phyloP scores from a whole-genome alignment of 53 echinoderm and acorn worm genomes.

The Paracentrotus lividus region DNA sequence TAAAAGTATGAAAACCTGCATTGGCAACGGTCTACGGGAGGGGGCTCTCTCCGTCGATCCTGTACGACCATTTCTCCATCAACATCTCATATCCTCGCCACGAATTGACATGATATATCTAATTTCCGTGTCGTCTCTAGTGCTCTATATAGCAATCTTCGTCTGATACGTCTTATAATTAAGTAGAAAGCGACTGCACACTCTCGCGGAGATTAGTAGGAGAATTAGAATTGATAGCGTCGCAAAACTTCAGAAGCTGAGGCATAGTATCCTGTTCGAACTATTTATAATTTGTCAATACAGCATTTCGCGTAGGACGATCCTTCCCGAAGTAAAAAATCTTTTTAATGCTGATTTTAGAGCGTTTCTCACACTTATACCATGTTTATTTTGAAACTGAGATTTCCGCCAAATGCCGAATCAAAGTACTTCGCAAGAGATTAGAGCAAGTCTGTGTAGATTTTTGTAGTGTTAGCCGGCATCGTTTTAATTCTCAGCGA shows the following conservation, averaged over 20 bases:
- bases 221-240: not conserved
- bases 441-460: conserved; percentile 42
- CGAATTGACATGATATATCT: conserved; percentile 38
- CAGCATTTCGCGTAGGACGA: not conserved
- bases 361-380: conserved; percentile 9
- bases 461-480: conserved; percentile 16
- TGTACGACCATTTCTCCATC: no score
- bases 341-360: not conserved
- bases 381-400: conserved; percentile 35
- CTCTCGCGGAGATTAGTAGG: not conserved
- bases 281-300: not conserved
- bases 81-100: conserved; percentile 14
- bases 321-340: not conserved
- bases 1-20: conserved; percentile 79
- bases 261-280: conserved; percentile 37
- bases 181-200: not conserved
- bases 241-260: conserved; percentile 33
- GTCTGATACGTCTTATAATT: no score
- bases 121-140: not conserved
- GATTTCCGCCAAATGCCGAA: conserved; percentile 24
- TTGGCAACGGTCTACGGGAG: conserved; percentile 37
- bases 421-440: conserved; percentile 38
- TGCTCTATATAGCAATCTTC: no score
- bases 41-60: conserved; percentile 27
- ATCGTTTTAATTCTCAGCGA: conserved; percentile 70